Percentiles rank a stretch among this genome's conserved stretches.
These are phyloP conservation scores for Ridgeia piscesae DNA, from an alignment of 1,140 invertebrate species.

Conservation along the genomic window DNA sequence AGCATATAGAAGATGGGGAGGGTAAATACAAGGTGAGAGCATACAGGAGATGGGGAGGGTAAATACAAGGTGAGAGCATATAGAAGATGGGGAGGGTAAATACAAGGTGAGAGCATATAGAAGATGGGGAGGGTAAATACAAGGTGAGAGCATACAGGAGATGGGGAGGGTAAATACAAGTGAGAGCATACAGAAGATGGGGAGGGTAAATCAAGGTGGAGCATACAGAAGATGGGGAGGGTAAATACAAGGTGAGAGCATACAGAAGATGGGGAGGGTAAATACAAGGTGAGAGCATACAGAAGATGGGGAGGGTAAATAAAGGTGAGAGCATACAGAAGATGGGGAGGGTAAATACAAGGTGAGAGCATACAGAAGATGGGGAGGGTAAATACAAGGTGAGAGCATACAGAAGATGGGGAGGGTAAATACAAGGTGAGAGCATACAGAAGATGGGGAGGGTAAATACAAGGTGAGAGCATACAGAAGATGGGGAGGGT, in stretches of 20 bases:
- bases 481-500: slow-evolving; percentile 96
- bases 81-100: slow-evolving; percentile 97
- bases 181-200: slow-evolving; percentile 96
- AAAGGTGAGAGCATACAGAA: slow-evolving; percentile 96
- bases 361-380: slow-evolving; percentile 86
- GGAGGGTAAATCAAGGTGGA: slow-evolving; percentile 94
- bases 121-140: slow-evolving; percentile 98
- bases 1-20: slow-evolving; percentile 89
- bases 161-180: slow-evolving; percentile 98
- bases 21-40: slow-evolving; percentile 97
- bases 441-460: slow-evolving; percentile 89
- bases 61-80: slow-evolving; percentile 89
- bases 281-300: slow-evolving; percentile 89
- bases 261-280: slow-evolving; percentile 97
- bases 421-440: slow-evolving; percentile 95
- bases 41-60: slow-evolving; percentile 96
- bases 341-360: slow-evolving; percentile 97
- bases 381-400: slow-evolving; percentile 98
- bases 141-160: slow-evolving; percentile 87
- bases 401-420: slow-evolving; percentile 97
- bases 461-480: slow-evolving; percentile 97
- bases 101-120: slow-evolving; percentile 96
- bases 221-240: slow-evolving; percentile 92
- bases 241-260: slow-evolving; percentile 97
- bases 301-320: slow-evolving; percentile 98